Percentiles rank a stretch among this genome's conserved stretches.
Evolutionary conservation across 2,113 vertebrate genomes (phyloP).

Genomic region (Macroglossus sobrinus): DNA sequence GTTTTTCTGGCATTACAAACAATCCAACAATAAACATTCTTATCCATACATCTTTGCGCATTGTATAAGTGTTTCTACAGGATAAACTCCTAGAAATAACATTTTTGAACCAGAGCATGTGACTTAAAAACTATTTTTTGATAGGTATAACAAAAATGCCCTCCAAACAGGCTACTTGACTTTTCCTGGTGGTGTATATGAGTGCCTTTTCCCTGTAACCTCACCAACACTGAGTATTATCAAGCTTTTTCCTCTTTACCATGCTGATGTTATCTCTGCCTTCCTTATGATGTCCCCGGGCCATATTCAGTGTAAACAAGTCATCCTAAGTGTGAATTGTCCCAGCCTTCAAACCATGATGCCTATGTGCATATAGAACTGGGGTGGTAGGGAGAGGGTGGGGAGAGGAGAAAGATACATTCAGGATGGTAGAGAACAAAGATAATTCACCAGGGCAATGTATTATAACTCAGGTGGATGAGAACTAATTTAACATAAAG

Average conservation of each 20-base stretch:
- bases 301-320: not conserved
- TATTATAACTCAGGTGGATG: constrained; percentile 9
- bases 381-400: not conserved
- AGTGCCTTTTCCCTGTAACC: not conserved
- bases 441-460: constrained; percentile 33
- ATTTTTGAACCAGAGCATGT: not conserved
- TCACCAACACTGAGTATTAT: constrained; percentile 39
- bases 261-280: not conserved
- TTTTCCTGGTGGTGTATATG: not conserved
- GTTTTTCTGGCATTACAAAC: not conserved
- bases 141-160: not conserved
- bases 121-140: not conserved
- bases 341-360: not conserved
- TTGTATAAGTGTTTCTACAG: not conserved
- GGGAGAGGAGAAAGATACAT: not conserved
- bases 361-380: not conserved
- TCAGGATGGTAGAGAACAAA: not conserved
- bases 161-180: not conserved
- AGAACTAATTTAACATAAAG: constrained; percentile 60
- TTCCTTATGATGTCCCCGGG: not conserved
- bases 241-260: not conserved
- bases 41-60: not conserved
- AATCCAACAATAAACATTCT: not conserved
- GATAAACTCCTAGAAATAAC: not conserved
- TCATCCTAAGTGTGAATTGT: not conserved